These are phyloP conservation scores for Drosophila ercepeae DNA, from an alignment of 1,140 invertebrate species.

Conservation along the genomic window DNA sequence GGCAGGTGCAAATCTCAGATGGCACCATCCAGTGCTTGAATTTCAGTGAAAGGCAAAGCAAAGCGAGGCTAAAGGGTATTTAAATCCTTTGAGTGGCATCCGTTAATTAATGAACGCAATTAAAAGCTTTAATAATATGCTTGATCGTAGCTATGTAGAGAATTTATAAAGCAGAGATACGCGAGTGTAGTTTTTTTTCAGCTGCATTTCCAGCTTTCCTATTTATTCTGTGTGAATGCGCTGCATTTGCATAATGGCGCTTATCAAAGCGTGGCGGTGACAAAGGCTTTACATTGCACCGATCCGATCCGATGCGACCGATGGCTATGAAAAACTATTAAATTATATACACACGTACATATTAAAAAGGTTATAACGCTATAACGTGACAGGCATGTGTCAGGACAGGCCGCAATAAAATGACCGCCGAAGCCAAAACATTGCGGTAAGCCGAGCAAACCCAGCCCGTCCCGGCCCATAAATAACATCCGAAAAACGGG, in stretches of 20 bases:
- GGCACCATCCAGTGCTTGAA: conserved; percentile 1
- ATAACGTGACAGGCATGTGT: conserved; percentile 67
- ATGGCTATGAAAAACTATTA: conserved; percentile 53
- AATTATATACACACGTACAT: conserved; percentile 37
- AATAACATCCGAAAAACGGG: conserved; percentile 40
- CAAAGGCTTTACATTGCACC: conserved; percentile 36
- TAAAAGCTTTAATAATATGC: conserved; percentile 45
- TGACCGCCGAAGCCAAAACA: conserved; percentile 71
- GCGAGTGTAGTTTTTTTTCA: conserved; percentile 3
- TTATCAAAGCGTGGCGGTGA: conserved; percentile 25
- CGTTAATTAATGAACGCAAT: conserved; percentile 51
- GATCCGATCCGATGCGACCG: conserved; percentile 1
- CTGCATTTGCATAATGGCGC: conserved; percentile 34
- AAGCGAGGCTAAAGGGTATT: not conserved
- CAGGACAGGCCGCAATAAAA: conserved; percentile 72
- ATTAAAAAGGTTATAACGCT: conserved; percentile 39
- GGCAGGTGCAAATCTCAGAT: conserved; percentile 42
- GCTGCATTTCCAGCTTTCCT: too few relatives aligned
- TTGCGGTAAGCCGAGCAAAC: conserved; percentile 59
- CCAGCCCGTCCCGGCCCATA: conserved; percentile 36
- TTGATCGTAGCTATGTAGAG: conserved; percentile 6
- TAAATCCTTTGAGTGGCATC: conserved; percentile 3
- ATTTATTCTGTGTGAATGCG: conserved; percentile 28
- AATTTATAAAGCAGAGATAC: not conserved
- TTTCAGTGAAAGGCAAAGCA: too few relatives aligned